Conservation (phyloP, 1,140 invertebrate genomes). For the Drosophila tani region DNA sequence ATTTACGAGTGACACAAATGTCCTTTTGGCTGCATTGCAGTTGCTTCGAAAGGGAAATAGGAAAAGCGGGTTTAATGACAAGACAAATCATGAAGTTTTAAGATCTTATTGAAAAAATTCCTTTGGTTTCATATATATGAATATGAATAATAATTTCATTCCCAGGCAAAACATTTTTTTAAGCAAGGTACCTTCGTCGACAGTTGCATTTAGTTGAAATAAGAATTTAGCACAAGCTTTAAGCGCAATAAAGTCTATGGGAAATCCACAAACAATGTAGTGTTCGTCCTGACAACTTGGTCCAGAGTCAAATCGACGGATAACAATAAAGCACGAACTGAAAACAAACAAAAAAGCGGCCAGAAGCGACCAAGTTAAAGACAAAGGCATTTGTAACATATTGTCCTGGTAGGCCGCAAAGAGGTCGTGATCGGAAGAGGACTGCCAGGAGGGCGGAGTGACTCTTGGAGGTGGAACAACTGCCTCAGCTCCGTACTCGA, state of each 20-base stretch:
- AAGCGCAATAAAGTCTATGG: slow-evolving; percentile 18
- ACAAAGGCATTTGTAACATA: slow-evolving; percentile 63
- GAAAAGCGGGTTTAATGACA: slow-evolving; percentile 58
- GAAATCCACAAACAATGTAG: slow-evolving; percentile 36
- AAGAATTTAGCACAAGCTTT: slow-evolving; percentile 12
- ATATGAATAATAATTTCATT: too few relatives aligned
- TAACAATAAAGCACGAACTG: slow-evolving; percentile 26
- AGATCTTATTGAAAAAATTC: slow-evolving; percentile 32
- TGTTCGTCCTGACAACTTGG: slow-evolving; percentile 13
- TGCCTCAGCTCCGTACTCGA: slow-evolving; percentile 49
- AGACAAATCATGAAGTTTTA: slow-evolving; percentile 79
- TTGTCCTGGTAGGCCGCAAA: slow-evolving; percentile 59
- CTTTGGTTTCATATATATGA: too few relatives aligned
- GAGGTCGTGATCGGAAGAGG: slow-evolving; percentile 28
- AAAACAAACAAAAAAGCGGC: slow-evolving; percentile 21
- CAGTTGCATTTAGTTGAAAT: neutral
- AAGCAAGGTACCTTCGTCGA: too few relatives aligned
- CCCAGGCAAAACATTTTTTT: neutral
- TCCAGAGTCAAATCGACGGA: slow-evolving; percentile 38
- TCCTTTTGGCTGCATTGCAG: slow-evolving; percentile 61
- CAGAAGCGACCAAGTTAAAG: slow-evolving; percentile 61
- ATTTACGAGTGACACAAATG: slow-evolving; percentile 81
- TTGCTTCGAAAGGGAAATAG: slow-evolving; percentile 27
- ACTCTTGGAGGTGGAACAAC: slow-evolving; percentile 22
- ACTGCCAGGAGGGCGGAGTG: slow-evolving; percentile 9